A percentile compares a stretch with the other conserved stretches of the same genome.
These are phyloP conservation scores for Parus major DNA, from an alignment of 2,113 vertebrate genomes.

Conservation along the genomic window DNA sequence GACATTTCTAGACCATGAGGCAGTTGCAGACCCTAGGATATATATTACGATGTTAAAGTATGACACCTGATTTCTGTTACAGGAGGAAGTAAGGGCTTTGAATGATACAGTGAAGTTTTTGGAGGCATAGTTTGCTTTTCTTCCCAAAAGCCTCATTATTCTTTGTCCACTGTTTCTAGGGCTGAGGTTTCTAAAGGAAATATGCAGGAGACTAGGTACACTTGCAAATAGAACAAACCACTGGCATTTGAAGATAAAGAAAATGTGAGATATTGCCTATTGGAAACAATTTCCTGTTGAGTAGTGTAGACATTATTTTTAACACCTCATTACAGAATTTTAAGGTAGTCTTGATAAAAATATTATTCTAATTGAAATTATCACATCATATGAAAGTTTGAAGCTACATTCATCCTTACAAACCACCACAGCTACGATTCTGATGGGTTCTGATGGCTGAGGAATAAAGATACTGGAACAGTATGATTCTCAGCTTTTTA, in stretches of 20 bases:
- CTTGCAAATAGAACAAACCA: not conserved
- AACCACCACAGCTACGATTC: not conserved
- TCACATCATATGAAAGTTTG: not conserved
- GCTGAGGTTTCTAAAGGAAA: not conserved
- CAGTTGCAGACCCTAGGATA: not conserved
- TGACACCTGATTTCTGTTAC: not conserved
- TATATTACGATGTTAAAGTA: not conserved
- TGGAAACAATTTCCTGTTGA: not conserved
- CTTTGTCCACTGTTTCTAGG: not conserved
- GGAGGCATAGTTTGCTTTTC: not conserved
- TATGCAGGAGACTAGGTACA: not conserved
- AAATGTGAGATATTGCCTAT: not conserved
- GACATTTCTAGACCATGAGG: not conserved
- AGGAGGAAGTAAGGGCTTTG: not conserved
- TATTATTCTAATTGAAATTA: not conserved
- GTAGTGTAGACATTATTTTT: not conserved
- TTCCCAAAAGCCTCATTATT: accelerated
- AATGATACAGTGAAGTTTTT: not conserved
- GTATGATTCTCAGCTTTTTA: not conserved
- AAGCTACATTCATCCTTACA: not conserved
- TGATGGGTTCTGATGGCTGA: not conserved
- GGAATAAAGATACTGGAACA: not conserved
- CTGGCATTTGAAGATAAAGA: not conserved
- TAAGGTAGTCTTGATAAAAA: not conserved
- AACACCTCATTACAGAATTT: not conserved